Evolutionary conservation across 2,113 vertebrate genomes (phyloP), one percentile per base, ranked within the genome.

Genomic region (Antechinus stuartii): DNA sequence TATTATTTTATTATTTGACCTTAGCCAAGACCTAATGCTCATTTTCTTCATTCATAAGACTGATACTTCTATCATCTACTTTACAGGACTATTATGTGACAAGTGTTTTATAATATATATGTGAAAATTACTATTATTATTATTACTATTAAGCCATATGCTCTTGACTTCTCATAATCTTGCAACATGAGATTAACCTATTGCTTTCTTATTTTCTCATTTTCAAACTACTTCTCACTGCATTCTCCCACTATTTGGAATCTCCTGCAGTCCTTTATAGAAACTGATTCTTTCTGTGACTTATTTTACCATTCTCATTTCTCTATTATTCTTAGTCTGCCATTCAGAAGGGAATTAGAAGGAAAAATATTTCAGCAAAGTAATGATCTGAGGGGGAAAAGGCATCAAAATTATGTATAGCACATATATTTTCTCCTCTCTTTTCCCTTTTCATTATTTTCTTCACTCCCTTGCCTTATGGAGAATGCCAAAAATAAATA

Each of bases 291-390:
- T 46, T 93, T 56, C 2, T 91, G 9, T 56, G 27, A 19, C 84
- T 96, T 93, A 22, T 12, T 94, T 97, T 93, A 3, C 30, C 76
- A 42, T 91, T 96, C 91, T 55, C 91, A 54, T 10, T 42, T 97
- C 8, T 46, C 25, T 92, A 49, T 91, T 95, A 52, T 91, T 22
- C 49, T 95, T 95, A 16, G n/a, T 22, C n/a, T 84, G 16, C 90
- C 26, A 47, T 95, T 92, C 35, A 92, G 92, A 54, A 68, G 96
- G 27, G 49, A 90, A 16, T 68, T 94, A 7, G 46, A 19, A 23
- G 47, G 95, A 91, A 91, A 96, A 96, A 92, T 42, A 8, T 16
- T 92, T 76, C n/a, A 84, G 19, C 68, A 84, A 2, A 54, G 12
- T 42, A 53, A 27, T 53, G 0, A 24, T 91, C 50, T 14, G 57